Conservation (phyloP, 2,113 vertebrate genomes). For the Mirounga angustirostris region DNA sequence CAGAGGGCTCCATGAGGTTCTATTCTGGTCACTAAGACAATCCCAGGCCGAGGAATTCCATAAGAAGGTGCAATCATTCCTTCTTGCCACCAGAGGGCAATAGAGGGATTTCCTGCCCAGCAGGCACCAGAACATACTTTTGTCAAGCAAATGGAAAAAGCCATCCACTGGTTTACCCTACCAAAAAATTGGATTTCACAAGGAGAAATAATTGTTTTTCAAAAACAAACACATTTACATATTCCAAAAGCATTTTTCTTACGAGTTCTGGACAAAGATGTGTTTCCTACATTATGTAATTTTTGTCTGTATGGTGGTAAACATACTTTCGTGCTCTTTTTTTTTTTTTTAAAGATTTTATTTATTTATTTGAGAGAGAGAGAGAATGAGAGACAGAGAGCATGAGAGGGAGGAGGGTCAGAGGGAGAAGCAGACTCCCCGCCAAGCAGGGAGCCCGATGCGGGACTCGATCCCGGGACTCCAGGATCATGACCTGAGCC, state of each 20-base stretch:
- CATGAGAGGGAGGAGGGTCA: no score
- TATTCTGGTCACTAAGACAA: background rate
- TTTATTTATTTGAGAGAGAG: no score
- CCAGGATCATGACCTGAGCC: no score
- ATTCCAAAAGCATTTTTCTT: background rate
- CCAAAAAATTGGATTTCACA: background rate
- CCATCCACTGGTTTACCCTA: background rate
- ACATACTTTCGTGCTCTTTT: background rate
- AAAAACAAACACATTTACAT: background rate
- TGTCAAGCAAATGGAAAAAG: background rate
- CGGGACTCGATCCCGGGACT: no score
- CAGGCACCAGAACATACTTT: background rate
- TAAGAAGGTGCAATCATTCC: background rate
- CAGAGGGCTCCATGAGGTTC: background rate
- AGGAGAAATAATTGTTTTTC: background rate
- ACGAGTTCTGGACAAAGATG: background rate
- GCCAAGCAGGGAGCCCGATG: no score
- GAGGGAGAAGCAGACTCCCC: no score
- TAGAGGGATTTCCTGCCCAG: background rate
- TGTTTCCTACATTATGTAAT: background rate
- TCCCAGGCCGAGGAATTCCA: background rate
- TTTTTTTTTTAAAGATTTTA: no score
- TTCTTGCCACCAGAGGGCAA: conserved; percentile 59
- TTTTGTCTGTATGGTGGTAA: background rate
- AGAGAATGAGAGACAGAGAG: no score